Conservation (phyloP, 1,140 invertebrate species). For the Drosophila jambulina region DNA sequence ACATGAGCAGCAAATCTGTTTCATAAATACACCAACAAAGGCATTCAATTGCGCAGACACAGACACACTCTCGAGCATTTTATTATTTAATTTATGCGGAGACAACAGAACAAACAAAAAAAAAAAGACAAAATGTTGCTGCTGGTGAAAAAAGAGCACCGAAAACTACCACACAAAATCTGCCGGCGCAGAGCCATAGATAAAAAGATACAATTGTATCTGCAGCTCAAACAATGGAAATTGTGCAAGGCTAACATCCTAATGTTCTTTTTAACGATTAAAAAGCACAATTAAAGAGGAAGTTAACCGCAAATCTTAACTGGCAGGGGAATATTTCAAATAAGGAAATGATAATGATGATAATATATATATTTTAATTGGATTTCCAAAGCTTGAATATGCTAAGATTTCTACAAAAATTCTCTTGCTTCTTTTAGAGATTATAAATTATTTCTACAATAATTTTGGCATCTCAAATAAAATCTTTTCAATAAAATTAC, state of each 20-base stretch:
- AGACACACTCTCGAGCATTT: slow-evolving; percentile 61
- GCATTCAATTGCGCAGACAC: slow-evolving; percentile 58
- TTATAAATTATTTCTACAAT: too few relatives aligned
- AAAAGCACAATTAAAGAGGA: not conserved
- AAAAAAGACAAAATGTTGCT: slow-evolving; percentile 30
- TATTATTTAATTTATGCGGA: slow-evolving; percentile 84
- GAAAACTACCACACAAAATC: slow-evolving; percentile 48
- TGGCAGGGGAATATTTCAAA: too few relatives aligned
- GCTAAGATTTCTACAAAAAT: too few relatives aligned
- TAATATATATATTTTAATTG: too few relatives aligned
- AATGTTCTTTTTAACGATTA: slow-evolving; percentile 7
- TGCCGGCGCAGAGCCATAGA: slow-evolving; percentile 36
- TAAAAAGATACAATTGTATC: slow-evolving; percentile 53
- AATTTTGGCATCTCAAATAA: not conserved
- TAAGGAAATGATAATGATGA: too few relatives aligned
- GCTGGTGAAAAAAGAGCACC: slow-evolving; percentile 66
- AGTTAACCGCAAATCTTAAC: too few relatives aligned
- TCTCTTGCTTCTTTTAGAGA: too few relatives aligned
- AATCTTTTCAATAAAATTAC: not conserved
- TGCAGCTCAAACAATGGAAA: slow-evolving; percentile 48
- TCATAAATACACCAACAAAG: slow-evolving; percentile 46
- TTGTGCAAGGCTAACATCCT: slow-evolving; percentile 10
- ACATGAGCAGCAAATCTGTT: slow-evolving; percentile 71
- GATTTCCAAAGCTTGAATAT: too few relatives aligned
- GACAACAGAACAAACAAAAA: slow-evolving; percentile 54